Evolutionary conservation across 2,888 invertebrate species (phyloP).

Genomic region (Drosophila seclusa): DNA sequence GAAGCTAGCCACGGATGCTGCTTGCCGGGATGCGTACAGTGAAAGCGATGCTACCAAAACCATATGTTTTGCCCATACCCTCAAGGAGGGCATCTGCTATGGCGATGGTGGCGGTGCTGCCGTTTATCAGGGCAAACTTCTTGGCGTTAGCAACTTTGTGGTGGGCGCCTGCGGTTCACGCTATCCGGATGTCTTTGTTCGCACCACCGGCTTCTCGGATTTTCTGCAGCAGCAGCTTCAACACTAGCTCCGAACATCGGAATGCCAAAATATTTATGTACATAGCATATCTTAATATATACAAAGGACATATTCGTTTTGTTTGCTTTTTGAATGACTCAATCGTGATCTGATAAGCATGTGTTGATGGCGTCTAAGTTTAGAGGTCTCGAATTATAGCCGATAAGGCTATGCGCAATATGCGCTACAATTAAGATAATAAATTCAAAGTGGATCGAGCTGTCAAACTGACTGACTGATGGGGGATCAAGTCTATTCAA

Average conservation of each 20-base stretch:
- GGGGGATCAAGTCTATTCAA: background rate
- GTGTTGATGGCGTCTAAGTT: background rate
- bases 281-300: background rate
- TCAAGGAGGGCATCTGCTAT: constrained; percentile 78
- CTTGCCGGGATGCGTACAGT: constrained; percentile 69
- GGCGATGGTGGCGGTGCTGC: constrained; percentile 83
- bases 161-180: constrained; percentile 81
- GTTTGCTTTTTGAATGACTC: background rate
- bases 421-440: background rate
- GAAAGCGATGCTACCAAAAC: constrained; percentile 48
- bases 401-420: background rate
- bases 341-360: background rate
- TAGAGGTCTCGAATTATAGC: background rate
- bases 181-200: constrained; percentile 78
- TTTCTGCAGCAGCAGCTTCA: constrained; percentile 69
- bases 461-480: background rate
- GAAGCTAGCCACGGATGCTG: constrained; percentile 47
- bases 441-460: background rate
- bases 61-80: constrained; percentile 76
- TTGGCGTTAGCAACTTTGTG: constrained; percentile 77
- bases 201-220: constrained; percentile 47
- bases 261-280: background rate
- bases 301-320: background rate
- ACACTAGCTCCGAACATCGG: constrained; percentile 15
- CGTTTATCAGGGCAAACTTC: constrained; percentile 67